Evolutionary conservation across 2,113 vertebrate species (phyloP).

Genomic region (Rhipidura dahli): DNA sequence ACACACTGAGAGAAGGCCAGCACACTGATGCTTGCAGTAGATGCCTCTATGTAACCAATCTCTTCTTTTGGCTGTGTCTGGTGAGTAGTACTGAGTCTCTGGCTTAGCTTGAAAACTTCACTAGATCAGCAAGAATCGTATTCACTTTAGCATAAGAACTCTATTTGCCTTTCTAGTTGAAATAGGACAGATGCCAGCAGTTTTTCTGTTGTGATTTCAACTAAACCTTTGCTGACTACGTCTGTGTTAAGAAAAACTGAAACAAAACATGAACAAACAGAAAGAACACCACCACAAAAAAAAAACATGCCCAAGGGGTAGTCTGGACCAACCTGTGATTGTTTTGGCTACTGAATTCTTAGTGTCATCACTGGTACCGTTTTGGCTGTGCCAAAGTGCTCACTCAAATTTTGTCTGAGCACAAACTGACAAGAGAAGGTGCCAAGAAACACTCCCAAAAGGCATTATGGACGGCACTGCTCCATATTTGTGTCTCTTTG

Average conservation of each 20-base stretch:
- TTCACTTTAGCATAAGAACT: neutral
- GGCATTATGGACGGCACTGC: neutral
- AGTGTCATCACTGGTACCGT: neutral
- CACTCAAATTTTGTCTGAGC: neutral
- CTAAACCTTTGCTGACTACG: neutral
- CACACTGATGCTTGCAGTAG: neutral
- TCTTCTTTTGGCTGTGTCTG: neutral
- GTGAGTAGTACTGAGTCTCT: neutral
- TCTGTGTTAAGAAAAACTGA: neutral
- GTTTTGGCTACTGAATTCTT: neutral
- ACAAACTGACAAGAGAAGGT: neutral
- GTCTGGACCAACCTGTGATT: neutral
- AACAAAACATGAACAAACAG: neutral
- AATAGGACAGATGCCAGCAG: neutral
- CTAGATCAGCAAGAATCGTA: neutral
- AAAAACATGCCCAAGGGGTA: neutral
- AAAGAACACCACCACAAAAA: neutral
- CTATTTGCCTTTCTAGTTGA: neutral
- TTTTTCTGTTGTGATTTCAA: neutral
- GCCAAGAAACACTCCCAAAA: neutral
- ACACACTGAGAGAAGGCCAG: neutral
- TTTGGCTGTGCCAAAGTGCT: neutral
- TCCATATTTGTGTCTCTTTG: neutral
- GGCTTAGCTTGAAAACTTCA: neutral
- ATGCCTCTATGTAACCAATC: neutral